Conservation (phyloP, 2,797 vertebrate genomes). For the Vireo griseus region DNA sequence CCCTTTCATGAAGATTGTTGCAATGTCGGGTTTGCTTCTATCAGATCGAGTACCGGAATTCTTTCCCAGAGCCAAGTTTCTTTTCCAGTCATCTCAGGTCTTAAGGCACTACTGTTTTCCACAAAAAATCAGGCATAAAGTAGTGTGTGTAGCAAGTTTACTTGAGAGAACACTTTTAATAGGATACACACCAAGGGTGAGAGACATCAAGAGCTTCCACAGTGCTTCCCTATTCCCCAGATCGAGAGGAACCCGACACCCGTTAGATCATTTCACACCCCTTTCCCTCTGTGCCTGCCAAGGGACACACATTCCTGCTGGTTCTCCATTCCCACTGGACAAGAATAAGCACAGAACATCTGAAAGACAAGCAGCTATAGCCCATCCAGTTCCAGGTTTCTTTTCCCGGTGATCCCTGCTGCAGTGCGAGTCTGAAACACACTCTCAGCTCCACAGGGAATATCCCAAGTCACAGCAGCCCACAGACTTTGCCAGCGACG, state of each 20-base stretch:
- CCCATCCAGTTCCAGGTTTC: neutral
- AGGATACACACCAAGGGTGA: neutral
- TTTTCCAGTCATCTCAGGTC: neutral
- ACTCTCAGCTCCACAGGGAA: neutral
- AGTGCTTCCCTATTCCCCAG: no score
- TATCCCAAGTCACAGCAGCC: neutral
- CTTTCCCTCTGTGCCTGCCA: rapidly evolving
- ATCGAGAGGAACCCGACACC: rapidly evolving
- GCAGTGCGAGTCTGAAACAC: neutral
- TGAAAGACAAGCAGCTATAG: neutral
- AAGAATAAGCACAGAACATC: neutral
- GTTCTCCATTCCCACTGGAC: neutral
- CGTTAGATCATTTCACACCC: rapidly evolving
- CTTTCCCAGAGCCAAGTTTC: neutral
- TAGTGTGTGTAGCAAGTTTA: rapidly evolving
- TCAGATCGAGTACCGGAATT: neutral
- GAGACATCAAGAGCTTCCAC: neutral
- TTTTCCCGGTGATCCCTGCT: neutral
- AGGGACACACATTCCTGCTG: neutral
- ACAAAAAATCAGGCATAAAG: neutral
- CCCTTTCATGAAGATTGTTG: neutral
- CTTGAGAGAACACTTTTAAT: neutral
- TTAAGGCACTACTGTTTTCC: neutral
- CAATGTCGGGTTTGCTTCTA: neutral
- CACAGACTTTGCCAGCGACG: rapidly evolving